Conservation (phyloP, 2,888 invertebrate species). For the Colostygia pectinataria region DNA sequence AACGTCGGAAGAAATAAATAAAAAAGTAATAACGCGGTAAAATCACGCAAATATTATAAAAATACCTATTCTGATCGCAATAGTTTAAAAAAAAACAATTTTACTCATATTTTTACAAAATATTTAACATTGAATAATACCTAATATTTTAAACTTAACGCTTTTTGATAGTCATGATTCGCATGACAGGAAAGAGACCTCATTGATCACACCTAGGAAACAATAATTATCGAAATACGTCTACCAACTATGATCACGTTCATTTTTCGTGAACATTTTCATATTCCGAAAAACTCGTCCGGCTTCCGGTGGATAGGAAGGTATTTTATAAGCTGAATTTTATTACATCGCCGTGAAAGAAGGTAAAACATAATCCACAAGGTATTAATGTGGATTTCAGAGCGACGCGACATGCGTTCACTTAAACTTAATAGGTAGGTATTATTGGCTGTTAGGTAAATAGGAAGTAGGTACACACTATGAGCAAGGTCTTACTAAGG, state of each 20-base stretch:
- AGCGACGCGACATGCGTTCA: conserved; percentile 53
- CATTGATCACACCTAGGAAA: too few species aligned
- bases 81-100: too few species aligned
- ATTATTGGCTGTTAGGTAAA: conserved; percentile 25
- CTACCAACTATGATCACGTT: conserved; percentile 36
- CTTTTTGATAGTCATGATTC: too few species aligned
- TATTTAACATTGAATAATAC: too few species aligned
- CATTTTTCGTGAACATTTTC: conserved; percentile 42
- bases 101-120: not conserved
- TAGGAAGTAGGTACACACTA: not conserved
- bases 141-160: too few species aligned
- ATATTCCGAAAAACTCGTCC: conserved; percentile 49
- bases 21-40: too few species aligned
- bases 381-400: conserved; percentile 67
- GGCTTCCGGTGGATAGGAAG: conserved; percentile 51
- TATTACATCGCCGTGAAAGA: conserved; percentile 79
- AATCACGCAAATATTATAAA: too few species aligned
- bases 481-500: too few species aligned
- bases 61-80: too few species aligned
- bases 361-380: conserved; percentile 77
- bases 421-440: conserved; percentile 46
- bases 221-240: too few species aligned
- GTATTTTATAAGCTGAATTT: conserved; percentile 79
- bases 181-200: too few species aligned
- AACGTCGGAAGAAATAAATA: too few species aligned